Conservation (phyloP, 2,113 vertebrate species). For the Xyrauchen texanus region DNA sequence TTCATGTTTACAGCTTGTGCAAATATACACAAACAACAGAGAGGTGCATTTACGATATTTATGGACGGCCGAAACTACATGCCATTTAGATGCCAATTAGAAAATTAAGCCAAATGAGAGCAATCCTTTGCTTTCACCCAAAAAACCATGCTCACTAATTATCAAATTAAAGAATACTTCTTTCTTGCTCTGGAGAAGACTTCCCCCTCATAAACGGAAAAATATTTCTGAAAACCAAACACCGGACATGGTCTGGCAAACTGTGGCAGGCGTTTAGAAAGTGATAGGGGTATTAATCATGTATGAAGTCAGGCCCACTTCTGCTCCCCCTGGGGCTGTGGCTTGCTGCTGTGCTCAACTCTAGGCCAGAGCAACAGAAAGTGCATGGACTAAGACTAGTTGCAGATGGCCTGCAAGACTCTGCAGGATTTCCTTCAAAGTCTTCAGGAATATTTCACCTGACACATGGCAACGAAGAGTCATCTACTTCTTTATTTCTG, state of each 20-base stretch:
- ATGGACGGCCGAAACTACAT: constrained; percentile 72
- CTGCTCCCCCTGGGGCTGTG: constrained; percentile 57
- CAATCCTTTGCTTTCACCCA: constrained; percentile 77
- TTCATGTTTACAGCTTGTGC: background rate
- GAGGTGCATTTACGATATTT: constrained; percentile 71
- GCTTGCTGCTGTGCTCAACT: constrained; percentile 40
- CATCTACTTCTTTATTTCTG: too few species aligned
- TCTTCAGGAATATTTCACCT: constrained; percentile 64
- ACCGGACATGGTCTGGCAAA: constrained; percentile 68
- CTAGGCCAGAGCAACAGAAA: constrained; percentile 64
- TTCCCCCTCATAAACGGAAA: constrained; percentile 65
- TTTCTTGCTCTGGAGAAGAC: constrained; percentile 61
- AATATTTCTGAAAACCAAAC: constrained; percentile 73
- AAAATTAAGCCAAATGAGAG: constrained; percentile 81
- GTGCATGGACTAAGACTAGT: constrained; percentile 25
- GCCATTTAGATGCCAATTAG: constrained; percentile 78
- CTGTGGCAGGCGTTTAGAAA: constrained; percentile 74
- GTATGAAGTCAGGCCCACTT: constrained; percentile 74
- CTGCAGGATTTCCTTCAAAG: constrained; percentile 55
- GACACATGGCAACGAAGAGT: constrained; percentile 46
- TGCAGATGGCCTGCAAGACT: constrained; percentile 3
- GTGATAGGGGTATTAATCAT: constrained; percentile 82
- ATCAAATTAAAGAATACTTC: constrained; percentile 80
- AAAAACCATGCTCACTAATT: constrained; percentile 74
- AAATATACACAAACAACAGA: constrained; percentile 59